phyloP scores from a whole-genome alignment of 2,113 vertebrate species.

The Epinephelus cyanopodus region DNA sequence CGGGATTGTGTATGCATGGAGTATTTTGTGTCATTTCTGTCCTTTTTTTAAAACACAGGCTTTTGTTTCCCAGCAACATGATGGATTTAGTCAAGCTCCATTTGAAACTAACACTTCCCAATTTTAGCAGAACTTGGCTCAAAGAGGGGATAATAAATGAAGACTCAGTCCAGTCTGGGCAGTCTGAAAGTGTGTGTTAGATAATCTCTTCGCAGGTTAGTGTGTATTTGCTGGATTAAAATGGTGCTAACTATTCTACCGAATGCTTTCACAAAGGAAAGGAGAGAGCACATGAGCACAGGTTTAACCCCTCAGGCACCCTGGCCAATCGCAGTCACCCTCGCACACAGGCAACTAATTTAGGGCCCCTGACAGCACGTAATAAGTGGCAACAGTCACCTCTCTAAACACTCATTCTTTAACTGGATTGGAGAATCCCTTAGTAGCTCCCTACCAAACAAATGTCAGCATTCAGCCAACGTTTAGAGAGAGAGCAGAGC shows the following conservation, averaged over 20 bases:
- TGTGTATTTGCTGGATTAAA: conserved; percentile 2
- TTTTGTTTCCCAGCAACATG: conserved; percentile 10
- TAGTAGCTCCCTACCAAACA: conserved; percentile 23
- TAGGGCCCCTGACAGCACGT: conserved; percentile 18
- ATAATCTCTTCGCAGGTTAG: conserved; percentile 18
- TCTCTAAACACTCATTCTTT: conserved; percentile 43
- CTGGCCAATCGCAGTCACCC: conserved; percentile 29
- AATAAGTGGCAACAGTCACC: conserved; percentile 29
- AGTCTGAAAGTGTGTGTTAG: not conserved
- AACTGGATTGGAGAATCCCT: conserved; percentile 33
- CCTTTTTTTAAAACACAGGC: not conserved
- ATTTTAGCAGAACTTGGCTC: conserved; percentile 23
- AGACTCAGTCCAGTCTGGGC: not conserved
- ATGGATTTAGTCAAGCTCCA: not conserved
- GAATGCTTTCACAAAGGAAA: not conserved
- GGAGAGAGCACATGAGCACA: conserved; percentile 3
- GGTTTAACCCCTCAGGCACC: conserved; percentile 44
- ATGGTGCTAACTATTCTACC: not conserved
- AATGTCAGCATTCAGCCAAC: conserved; percentile 30
- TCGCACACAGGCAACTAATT: conserved; percentile 35
- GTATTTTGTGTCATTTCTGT: conserved; percentile 11
- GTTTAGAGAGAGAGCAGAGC: conserved; percentile 46
- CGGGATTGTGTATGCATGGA: conserved; percentile 1
- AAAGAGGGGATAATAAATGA: not conserved
- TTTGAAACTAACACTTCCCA: conserved; percentile 20